These are phyloP conservation scores for Trypoxylon attenuatum DNA, from an alignment of 2,888 invertebrate species.

Conservation along the genomic window DNA sequence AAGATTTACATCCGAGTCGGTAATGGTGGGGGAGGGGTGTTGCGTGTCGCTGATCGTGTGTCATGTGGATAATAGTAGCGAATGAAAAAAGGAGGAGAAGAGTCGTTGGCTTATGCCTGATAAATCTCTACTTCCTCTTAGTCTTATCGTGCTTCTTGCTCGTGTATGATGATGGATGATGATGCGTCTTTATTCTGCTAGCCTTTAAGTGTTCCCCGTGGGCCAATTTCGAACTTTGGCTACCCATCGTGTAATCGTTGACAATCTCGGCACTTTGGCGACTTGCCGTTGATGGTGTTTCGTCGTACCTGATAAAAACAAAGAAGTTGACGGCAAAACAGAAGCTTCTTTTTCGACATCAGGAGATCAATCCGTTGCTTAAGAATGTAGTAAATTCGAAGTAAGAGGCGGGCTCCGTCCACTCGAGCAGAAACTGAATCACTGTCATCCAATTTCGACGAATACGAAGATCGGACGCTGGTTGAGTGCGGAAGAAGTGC, in stretches of 20 bases:
- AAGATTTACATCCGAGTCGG: not conserved
- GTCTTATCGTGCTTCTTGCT: constrained; percentile 69
- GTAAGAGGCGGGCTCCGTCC: constrained; percentile 34
- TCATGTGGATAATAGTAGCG: too few relatives aligned
- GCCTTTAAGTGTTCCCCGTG: constrained; percentile 60
- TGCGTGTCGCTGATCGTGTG: too few relatives aligned
- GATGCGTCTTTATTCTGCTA: constrained; percentile 65
- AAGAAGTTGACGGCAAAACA: constrained; percentile 49
- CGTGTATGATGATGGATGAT: constrained; percentile 62
- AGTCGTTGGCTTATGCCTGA: not conserved
- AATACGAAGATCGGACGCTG: too few relatives aligned
- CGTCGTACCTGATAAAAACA: constrained; percentile 66
- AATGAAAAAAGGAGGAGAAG: not conserved
- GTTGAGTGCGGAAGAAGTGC: too few relatives aligned
- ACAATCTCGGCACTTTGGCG: constrained; percentile 62
- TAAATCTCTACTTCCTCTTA: constrained; percentile 68
- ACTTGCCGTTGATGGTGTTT: constrained; percentile 65
- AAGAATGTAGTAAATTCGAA: constrained; percentile 5
- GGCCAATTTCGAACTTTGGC: constrained; percentile 57
- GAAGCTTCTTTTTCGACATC: constrained; percentile 19
- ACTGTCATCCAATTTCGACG: constrained; percentile 38
- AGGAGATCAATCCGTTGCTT: constrained; percentile 2
- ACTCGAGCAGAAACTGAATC: constrained; percentile 48
- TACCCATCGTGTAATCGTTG: constrained; percentile 58
- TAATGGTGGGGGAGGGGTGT: not conserved